Evolutionary conservation across 2,797 vertebrate species (phyloP), one percentile per base, ranked within the genome.

Genomic region (Ctenopoma kingsleyae): DNA sequence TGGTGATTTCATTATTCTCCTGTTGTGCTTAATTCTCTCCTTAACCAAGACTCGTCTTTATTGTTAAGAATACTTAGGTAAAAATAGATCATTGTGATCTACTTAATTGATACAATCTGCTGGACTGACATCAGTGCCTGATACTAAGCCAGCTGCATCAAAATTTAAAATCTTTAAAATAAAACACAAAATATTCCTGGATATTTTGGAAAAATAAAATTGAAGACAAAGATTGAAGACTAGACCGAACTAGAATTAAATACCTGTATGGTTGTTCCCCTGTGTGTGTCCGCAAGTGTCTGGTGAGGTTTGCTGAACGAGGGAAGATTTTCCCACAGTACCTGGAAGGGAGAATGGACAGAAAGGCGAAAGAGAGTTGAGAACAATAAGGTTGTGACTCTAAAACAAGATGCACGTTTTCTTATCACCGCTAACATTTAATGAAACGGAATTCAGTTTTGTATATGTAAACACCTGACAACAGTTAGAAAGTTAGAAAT

Each of bases 291-390:
- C 98, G 95, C 94, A 99, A 96, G 78, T 99, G 98, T 91, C 98
- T 93, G 16, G 98, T 99, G 93, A 99, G 96, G 85, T 99, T 99
- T 76, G 98, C 98, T 0, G 98, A 99, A 68, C 98, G 95, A 32
- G 98, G 98, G 88, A 99, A 99, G 92, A 99, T 98, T 95, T 99
- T 99, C 77, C 98, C 98, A 83, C 98, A 99, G 96, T 99, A 99
- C 95, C 98, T 99, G 67, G 9, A 60, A 25, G 20, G 36, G 8
- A 70, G 7, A 68, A 62, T 16, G 4, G 30, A 67, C 40, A 64
- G 38, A 44, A n/a, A 44, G 3, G n/a, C 5, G 7, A 52, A 43
- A 38, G 35, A 12, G 4, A 38, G 12, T 38, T 4, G 36, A 19
- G 4, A 10, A 46, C 19, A 20, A 46, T 19, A 46, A 13, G n/a